These are phyloP conservation scores for Dipodomys ordii DNA, from an alignment of 2,113 vertebrate genomes.

Conservation along the genomic window DNA sequence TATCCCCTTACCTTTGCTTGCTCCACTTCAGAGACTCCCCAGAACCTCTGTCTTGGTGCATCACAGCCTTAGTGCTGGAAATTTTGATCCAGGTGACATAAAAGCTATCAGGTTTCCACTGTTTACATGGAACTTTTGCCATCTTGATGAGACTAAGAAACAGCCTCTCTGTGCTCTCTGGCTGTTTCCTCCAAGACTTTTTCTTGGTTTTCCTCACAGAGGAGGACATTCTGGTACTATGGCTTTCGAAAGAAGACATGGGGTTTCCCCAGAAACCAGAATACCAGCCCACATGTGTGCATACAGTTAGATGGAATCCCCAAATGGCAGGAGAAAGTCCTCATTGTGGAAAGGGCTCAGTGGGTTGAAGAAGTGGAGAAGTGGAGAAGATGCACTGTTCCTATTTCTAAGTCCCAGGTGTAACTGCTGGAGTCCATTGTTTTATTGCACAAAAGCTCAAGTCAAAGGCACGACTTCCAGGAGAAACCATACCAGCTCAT, in stretches of 20 bases:
- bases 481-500: neutral
- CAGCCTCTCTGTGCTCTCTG: neutral
- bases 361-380: neutral
- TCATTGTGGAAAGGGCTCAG: neutral
- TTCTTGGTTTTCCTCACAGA: slow-evolving; percentile 1
- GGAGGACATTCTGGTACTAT: neutral
- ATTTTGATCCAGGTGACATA: neutral
- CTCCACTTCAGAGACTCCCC: neutral
- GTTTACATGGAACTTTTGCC: neutral
- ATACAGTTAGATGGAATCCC: neutral
- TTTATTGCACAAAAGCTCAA: neutral
- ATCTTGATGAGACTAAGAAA: neutral
- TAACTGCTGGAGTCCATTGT: neutral
- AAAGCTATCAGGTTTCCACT: neutral
- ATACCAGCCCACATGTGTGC: neutral
- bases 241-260: neutral
- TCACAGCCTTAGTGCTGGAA: neutral
- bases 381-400: neutral
- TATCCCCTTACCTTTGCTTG: neutral
- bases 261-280: neutral
- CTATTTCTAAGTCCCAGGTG: neutral
- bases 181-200: neutral
- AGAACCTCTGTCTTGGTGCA: neutral
- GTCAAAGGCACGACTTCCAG: neutral
- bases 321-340: neutral